Evolutionary conservation across 2,888 invertebrate species (phyloP).

Genomic region (Periphyllus acericola): DNA sequence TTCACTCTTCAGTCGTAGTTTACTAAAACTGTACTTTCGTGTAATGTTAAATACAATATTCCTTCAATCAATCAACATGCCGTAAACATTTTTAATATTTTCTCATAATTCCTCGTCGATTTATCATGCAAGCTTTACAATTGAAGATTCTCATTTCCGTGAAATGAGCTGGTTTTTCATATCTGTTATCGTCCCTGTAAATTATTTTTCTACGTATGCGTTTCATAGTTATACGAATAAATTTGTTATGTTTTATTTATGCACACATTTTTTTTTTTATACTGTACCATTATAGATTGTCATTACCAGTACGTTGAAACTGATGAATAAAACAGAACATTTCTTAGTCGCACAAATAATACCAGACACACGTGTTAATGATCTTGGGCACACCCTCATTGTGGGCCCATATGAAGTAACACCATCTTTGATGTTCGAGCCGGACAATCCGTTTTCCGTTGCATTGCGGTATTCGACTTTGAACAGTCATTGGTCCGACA

Average conservation of each 20-base stretch:
- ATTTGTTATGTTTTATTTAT: too few relatives aligned
- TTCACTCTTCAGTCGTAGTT: too few relatives aligned
- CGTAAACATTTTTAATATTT: too few relatives aligned
- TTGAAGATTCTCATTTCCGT: too few relatives aligned
- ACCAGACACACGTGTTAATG: too few relatives aligned
- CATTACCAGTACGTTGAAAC: neutral
- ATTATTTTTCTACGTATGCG: too few relatives aligned
- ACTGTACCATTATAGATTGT: neutral
- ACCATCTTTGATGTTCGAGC: slow-evolving; percentile 6
- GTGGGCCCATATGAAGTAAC: neutral
- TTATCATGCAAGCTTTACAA: neutral
- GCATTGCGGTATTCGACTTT: neutral
- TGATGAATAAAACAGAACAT: slow-evolving; percentile 11
- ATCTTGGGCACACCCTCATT: neutral
- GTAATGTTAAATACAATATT: neutral
- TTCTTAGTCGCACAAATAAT: neutral
- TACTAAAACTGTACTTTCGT: too few relatives aligned
- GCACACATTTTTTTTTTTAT: too few relatives aligned
- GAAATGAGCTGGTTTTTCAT: too few relatives aligned
- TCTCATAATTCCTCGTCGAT: too few relatives aligned
- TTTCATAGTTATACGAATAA: too few relatives aligned
- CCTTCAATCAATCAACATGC: neutral
- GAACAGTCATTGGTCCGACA: neutral
- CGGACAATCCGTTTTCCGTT: neutral
- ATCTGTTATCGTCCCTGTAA: too few relatives aligned